phyloP scores from a whole-genome alignment of 1,140 invertebrate genomes.

The Lordiphosa collinella region DNA sequence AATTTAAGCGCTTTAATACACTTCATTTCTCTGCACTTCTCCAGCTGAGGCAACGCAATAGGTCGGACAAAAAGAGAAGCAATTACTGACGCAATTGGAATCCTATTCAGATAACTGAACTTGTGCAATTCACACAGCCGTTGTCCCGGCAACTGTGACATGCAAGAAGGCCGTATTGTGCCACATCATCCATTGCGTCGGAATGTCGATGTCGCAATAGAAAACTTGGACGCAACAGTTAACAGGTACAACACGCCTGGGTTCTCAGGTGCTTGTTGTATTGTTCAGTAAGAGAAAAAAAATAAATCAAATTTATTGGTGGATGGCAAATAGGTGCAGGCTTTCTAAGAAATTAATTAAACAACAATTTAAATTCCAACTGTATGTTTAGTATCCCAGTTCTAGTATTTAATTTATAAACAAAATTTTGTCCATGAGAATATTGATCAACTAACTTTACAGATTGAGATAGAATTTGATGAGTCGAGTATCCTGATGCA shows the following conservation, averaged over 20 bases:
- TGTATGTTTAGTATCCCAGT: no score
- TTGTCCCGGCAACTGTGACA: constrained; percentile 30
- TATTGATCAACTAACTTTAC: no score
- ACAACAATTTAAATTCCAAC: no score
- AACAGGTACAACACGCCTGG: constrained; percentile 3
- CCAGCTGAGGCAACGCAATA: constrained; percentile 5
- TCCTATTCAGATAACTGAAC: not conserved
- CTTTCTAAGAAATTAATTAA: no score
- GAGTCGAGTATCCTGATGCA: no score
- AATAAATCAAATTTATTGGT: no score
- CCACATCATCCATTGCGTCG: constrained; percentile 20
- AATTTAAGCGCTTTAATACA: no score
- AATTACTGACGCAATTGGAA: not conserved
- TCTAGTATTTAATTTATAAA: no score
- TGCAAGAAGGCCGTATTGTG: constrained; percentile 40
- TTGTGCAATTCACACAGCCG: constrained; percentile 25
- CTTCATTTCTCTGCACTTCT: no score
- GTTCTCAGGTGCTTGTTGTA: constrained; percentile 26
- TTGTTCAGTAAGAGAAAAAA: constrained; percentile 35
- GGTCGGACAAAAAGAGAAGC: constrained; percentile 6
- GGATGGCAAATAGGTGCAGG: no score
- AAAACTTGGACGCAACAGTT: constrained; percentile 3
- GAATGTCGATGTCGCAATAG: constrained; percentile 38
- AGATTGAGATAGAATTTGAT: no score
- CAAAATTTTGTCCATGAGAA: no score